Evolutionary conservation across 2,888 invertebrate species (phyloP).

Genomic region (Leucania comma): DNA sequence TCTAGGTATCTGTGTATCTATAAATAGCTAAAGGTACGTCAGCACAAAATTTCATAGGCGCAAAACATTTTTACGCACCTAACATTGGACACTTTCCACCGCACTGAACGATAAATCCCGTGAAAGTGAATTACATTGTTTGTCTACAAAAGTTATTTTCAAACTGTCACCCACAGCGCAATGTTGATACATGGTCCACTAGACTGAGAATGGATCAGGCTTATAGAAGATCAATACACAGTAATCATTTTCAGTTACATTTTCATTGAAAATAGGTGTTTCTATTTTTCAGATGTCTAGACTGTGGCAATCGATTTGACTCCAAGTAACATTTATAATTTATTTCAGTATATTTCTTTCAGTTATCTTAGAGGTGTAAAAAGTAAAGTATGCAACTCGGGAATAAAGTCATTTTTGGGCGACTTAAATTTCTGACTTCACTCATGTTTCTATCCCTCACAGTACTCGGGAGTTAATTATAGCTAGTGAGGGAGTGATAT

Average conservation of each 20-base stretch:
- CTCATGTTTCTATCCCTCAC: no score
- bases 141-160: constrained; percentile 70
- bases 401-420: no score
- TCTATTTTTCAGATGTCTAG: no score
- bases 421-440: no score
- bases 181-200: constrained; percentile 49
- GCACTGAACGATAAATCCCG: constrained; percentile 68
- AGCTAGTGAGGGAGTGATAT: no score
- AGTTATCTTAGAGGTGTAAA: no score
- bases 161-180: constrained; percentile 67
- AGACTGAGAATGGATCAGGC: constrained; percentile 31
- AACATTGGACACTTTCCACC: constrained; percentile 54
- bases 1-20: neutral
- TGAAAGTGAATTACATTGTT: constrained; percentile 72
- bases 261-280: neutral
- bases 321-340: no score
- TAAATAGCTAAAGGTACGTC: neutral
- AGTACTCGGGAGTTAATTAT: no score
- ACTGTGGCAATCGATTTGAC: no score
- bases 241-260: neutral
- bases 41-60: constrained; percentile 5
- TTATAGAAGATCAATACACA: constrained; percentile 18
- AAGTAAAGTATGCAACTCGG: no score
- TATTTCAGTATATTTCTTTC: no score
- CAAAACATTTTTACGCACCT: constrained; percentile 47